Conservation (phyloP, 2,888 invertebrate genomes). For the Myopa tessellatipennis region DNA sequence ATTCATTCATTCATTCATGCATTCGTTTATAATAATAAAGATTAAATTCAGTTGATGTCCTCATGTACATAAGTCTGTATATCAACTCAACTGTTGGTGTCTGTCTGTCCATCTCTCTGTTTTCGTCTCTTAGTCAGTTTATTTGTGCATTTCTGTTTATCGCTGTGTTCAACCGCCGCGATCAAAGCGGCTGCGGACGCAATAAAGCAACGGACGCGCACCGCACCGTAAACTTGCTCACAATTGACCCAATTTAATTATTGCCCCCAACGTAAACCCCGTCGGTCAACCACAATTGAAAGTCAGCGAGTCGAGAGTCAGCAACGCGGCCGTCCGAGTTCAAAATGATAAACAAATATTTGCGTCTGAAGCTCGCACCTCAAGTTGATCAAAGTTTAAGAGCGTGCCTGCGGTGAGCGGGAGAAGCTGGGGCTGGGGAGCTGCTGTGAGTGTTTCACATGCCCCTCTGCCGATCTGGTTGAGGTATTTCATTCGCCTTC, state of each 20-base stretch:
- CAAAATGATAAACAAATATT: neutral
- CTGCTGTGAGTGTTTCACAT: no score
- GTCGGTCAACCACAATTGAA: neutral
- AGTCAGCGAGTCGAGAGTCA: neutral
- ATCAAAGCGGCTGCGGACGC: neutral
- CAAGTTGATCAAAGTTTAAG: no score
- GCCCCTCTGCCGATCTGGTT: no score
- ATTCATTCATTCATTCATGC: constrained; percentile 12
- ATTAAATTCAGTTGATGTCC: neutral
- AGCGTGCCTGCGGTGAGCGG: no score
- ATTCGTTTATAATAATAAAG: neutral
- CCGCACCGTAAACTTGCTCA: constrained; percentile 17
- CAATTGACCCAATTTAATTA: constrained; percentile 37
- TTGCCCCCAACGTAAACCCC: constrained; percentile 8
- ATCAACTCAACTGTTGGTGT: neutral
- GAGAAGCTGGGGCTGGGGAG: no score
- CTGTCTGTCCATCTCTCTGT: no score
- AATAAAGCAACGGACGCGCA: neutral
- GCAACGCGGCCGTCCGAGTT: neutral
- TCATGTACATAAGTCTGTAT: neutral
- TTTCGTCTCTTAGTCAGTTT: no score
- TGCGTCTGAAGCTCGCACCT: neutral
- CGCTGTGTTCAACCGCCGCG: neutral
- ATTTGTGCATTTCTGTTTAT: neutral
- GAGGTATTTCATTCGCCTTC: no score